Conservation (phyloP, 2,888 invertebrate species). For the Calephelis perditalis region DNA sequence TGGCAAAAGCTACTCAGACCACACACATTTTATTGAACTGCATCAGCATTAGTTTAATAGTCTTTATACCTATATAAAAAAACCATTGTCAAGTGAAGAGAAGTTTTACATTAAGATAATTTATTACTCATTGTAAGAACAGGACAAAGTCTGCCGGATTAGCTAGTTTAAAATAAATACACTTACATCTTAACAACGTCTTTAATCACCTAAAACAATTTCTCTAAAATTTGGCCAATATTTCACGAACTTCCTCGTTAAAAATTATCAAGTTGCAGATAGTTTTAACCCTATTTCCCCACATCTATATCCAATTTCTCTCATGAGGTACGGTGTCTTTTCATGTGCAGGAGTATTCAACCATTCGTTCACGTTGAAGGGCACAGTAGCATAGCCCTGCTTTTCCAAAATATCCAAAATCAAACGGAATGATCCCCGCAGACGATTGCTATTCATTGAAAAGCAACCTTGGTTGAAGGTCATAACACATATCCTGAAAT, state of each 20-base stretch:
- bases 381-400: slow-evolving; percentile 74
- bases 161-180: too few relatives aligned
- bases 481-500: slow-evolving; percentile 78
- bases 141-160: too few relatives aligned
- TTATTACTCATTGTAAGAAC: too few relatives aligned
- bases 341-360: slow-evolving; percentile 72
- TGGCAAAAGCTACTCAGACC: too few relatives aligned
- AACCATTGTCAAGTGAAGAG: too few relatives aligned
- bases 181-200: neutral
- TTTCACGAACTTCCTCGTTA: neutral
- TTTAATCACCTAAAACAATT: slow-evolving; percentile 14
- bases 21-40: too few relatives aligned
- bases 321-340: slow-evolving; percentile 80
- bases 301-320: slow-evolving; percentile 68
- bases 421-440: slow-evolving; percentile 72
- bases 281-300: slow-evolving; percentile 64
- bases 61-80: too few relatives aligned
- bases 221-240: slow-evolving; percentile 5
- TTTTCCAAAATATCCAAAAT: slow-evolving; percentile 76
- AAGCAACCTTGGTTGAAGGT: slow-evolving; percentile 74
- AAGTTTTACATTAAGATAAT: too few relatives aligned
- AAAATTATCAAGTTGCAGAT: slow-evolving; percentile 41
- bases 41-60: too few relatives aligned
- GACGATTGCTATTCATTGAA: slow-evolving; percentile 76
- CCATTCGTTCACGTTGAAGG: slow-evolving; percentile 77